phyloP scores from a whole-genome alignment of 1,140 invertebrate species.

The Drosophila punjabiensis region DNA sequence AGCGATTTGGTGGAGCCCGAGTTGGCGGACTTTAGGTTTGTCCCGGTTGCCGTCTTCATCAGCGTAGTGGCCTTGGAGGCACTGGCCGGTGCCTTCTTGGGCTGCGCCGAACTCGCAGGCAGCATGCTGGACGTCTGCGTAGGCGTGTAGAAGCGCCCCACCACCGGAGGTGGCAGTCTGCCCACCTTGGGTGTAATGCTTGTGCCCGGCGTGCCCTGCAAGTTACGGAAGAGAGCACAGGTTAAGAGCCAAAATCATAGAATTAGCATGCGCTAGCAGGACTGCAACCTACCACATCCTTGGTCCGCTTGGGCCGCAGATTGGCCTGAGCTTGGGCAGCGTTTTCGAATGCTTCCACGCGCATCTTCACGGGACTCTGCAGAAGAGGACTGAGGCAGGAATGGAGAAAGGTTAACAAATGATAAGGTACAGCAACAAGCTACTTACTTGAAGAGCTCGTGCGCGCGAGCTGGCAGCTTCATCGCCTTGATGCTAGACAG shows the following conservation, averaged over 20 bases:
- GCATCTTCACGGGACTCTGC: conserved; percentile 88
- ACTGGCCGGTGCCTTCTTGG: conserved; percentile 71
- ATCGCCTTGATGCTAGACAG: conserved; percentile 49
- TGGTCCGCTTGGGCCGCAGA: conserved; percentile 55
- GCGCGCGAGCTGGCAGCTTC: conserved; percentile 71
- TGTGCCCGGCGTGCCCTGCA: conserved; percentile 16
- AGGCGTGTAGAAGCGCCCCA: conserved; percentile 82
- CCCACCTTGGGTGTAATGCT: conserved; percentile 73
- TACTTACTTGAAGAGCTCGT: conserved; percentile 82
- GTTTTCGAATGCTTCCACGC: conserved; percentile 88
- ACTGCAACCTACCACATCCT: conserved; percentile 53
- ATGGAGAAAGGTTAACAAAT: not conserved
- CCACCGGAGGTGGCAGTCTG: conserved; percentile 53
- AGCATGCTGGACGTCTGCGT: conserved; percentile 57
- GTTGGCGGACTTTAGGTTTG: conserved; percentile 56
- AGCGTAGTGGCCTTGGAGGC: conserved; percentile 67
- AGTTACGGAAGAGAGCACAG: not conserved
- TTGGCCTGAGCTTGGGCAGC: conserved; percentile 59
- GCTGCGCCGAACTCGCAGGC: conserved; percentile 42
- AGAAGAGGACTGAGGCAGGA: conserved; percentile 86
- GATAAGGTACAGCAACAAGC: no score
- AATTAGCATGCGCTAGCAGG: not conserved
- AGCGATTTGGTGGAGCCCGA: conserved; percentile 65
- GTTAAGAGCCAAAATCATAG: not conserved
- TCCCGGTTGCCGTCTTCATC: conserved; percentile 56